These are phyloP conservation scores for Brevimyrus niger DNA, from an alignment of 2,113 vertebrate species.

Conservation along the genomic window DNA sequence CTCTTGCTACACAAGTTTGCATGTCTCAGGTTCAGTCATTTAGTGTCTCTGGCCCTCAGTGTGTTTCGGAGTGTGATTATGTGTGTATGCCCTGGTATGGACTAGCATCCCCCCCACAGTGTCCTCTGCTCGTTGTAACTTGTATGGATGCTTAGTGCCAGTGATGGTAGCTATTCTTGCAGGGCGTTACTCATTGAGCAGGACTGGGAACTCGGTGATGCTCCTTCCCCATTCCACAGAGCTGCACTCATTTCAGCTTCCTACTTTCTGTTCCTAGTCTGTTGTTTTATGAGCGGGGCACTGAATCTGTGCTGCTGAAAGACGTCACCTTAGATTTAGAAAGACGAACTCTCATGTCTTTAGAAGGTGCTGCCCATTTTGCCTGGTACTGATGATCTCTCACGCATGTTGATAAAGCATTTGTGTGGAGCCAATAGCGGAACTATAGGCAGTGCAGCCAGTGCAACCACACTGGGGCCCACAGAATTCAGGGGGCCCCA, in stretches of 20 bases:
- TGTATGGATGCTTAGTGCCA: neutral
- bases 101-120: neutral
- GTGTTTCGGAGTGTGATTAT: neutral
- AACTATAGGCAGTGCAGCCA: neutral
- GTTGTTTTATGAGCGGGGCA: neutral
- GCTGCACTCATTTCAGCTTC: neutral
- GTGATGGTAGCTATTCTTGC: neutral
- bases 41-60: neutral
- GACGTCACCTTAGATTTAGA: neutral
- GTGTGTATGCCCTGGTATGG: too few relatives aligned
- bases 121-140: too few relatives aligned
- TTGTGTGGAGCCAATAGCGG: neutral
- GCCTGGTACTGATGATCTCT: neutral
- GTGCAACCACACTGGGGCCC: neutral
- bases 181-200: neutral
- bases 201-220: neutral
- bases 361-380: neutral
- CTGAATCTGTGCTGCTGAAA: neutral
- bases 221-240: neutral
- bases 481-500: neutral
- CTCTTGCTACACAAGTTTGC: neutral
- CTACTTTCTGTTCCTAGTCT: neutral
- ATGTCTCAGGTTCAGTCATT: neutral
- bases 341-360: neutral
- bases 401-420: neutral